Conservation (phyloP, 92 coral and sea anemone genomes). For the Porites rus region DNA sequence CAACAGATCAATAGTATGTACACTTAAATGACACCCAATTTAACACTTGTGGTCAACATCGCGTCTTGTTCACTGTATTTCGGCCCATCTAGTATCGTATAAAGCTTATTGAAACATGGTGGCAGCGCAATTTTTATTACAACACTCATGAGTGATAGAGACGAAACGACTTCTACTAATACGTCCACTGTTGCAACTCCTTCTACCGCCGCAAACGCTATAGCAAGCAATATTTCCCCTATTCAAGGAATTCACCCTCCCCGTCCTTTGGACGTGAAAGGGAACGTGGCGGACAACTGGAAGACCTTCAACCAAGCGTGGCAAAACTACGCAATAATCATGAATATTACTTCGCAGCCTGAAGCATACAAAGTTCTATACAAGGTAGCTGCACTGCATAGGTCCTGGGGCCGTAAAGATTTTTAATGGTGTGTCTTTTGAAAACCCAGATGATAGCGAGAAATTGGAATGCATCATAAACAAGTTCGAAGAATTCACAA, state of each 20-base stretch:
- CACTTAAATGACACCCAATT: too few relatives aligned
- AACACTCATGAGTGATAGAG: too few relatives aligned
- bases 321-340: constrained; percentile 30
- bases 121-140: too few relatives aligned
- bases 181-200: too few relatives aligned
- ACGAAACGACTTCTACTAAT: too few relatives aligned
- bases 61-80: not conserved
- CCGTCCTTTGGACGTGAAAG: constrained; percentile 16
- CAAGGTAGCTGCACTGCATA: constrained; percentile 29
- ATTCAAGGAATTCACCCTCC: constrained; percentile 31
- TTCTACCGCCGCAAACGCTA: too few relatives aligned
- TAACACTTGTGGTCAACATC: too few relatives aligned
- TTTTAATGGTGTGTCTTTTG: constrained; percentile 28
- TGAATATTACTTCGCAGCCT: constrained; percentile 17
- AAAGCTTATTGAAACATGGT: too few relatives aligned
- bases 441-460: not conserved
- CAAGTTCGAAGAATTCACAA: constrained; percentile 21
- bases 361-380: constrained; percentile 15
- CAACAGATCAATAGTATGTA: too few relatives aligned
- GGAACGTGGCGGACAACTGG: constrained; percentile 43
- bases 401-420: constrained; percentile 31
- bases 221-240: not conserved
- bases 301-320: constrained; percentile 35
- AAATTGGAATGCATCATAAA: constrained; percentile 21
- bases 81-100: not conserved